Conservation (phyloP, 1,140 invertebrate genomes). For the Gonatopus flavifemur region DNA sequence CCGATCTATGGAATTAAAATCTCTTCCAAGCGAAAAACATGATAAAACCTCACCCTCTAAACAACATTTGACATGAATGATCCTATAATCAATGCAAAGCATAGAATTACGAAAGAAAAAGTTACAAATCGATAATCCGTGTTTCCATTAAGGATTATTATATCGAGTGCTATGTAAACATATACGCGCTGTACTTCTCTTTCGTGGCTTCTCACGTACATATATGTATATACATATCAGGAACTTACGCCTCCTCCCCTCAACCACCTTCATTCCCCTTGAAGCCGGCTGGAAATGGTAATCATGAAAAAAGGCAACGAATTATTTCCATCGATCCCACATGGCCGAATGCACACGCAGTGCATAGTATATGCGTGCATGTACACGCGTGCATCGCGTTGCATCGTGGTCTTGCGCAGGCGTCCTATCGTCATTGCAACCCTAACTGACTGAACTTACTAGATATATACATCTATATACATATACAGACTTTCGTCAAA, state of each 20-base stretch:
- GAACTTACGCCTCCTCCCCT: background rate
- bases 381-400: background rate
- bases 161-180: too few species aligned
- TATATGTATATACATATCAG: too few species aligned
- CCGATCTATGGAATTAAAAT: too few species aligned
- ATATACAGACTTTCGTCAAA: slow-evolving; percentile 44
- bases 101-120: too few species aligned
- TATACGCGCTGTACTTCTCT: too few species aligned
- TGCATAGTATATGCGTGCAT: background rate
- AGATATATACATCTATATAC: slow-evolving; percentile 15
- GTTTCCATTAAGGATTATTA: too few species aligned
- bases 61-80: too few species aligned
- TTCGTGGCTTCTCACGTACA: too few species aligned
- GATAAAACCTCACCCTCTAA: too few species aligned
- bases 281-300: slow-evolving; percentile 34
- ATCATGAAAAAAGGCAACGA: slow-evolving; percentile 46
- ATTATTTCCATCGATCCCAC: slow-evolving; percentile 50
- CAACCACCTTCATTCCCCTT: background rate
- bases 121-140: too few species aligned
- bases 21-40: too few species aligned
- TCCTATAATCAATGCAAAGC: too few species aligned
- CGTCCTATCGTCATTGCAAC: background rate
- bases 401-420: background rate
- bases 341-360: background rate
- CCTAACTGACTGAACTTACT: slow-evolving; percentile 2